phyloP scores from a whole-genome alignment of 2,113 vertebrate species.

The Calonectris borealis region DNA sequence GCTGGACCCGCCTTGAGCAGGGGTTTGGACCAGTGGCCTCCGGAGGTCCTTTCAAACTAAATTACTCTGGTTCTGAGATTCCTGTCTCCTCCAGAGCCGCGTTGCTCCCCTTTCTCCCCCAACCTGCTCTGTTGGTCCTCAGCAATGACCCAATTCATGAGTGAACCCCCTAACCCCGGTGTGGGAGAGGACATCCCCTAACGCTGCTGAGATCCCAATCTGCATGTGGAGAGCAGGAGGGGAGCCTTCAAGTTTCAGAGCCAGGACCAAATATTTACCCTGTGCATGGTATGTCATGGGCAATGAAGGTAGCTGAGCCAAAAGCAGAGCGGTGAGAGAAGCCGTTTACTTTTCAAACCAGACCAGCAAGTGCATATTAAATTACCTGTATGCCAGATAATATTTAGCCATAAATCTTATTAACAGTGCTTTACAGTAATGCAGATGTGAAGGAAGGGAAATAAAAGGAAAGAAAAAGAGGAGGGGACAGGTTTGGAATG shows the following conservation, averaged over 20 bases:
- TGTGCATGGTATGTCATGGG: neutral
- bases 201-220: neutral
- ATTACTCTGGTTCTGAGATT: neutral
- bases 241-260: neutral
- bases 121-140: neutral
- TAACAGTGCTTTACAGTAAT: neutral
- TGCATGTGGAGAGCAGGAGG: fast-evolving
- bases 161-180: fast-evolving
- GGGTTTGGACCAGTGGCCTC: neutral
- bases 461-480: neutral
- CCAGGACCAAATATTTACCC: conserved; percentile 11
- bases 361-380: neutral
- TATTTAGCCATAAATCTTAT: neutral
- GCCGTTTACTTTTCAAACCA: conserved; percentile 7
- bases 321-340: neutral
- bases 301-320: neutral
- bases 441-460: neutral
- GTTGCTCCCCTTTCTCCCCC: fast-evolving
- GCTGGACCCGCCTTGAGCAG: neutral
- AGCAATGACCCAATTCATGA: neutral
- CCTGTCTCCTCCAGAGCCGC: neutral
- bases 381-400: neutral
- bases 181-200: neutral
- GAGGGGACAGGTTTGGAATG: neutral
- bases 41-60: neutral